Percentiles rank a stretch among this genome's conserved stretches.
Evolutionary conservation across 2,797 vertebrate genomes (phyloP).

Genomic region (Remorina albescens): DNA sequence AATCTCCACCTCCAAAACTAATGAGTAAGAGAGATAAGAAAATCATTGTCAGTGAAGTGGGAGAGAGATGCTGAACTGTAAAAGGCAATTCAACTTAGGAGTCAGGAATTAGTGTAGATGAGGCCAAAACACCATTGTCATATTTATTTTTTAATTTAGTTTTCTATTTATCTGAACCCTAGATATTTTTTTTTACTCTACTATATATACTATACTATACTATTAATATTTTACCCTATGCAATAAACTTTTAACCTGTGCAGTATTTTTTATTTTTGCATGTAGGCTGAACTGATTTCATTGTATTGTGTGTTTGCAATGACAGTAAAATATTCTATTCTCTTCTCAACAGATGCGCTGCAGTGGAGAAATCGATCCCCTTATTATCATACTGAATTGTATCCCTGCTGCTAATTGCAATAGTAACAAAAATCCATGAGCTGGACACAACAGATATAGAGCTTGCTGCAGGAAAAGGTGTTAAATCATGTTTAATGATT

Average conservation of each 20-base stretch:
- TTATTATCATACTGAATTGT: neutral
- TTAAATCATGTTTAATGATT: neutral
- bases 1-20: neutral
- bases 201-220: too few species aligned
- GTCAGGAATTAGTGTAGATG: too few species aligned
- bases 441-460: conserved; percentile 10
- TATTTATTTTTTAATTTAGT: neutral
- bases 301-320: too few species aligned
- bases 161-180: too few species aligned
- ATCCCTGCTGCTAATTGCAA: neutral
- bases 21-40: neutral
- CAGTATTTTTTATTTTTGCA: too few species aligned
- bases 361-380: neutral
- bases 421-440: conserved; percentile 9
- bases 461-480: neutral
- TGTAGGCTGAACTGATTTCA: too few species aligned
- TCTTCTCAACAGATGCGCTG: too few species aligned
- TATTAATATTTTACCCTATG: too few species aligned
- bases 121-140: too few species aligned
- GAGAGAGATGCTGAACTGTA: neutral
- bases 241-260: too few species aligned
- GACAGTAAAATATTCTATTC: too few species aligned
- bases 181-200: too few species aligned
- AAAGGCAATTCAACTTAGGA: neutral
- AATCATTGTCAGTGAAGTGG: neutral